phyloP scores from a whole-genome alignment of 1,140 invertebrate genomes.

The Stenopsyche tienmushanensis region DNA sequence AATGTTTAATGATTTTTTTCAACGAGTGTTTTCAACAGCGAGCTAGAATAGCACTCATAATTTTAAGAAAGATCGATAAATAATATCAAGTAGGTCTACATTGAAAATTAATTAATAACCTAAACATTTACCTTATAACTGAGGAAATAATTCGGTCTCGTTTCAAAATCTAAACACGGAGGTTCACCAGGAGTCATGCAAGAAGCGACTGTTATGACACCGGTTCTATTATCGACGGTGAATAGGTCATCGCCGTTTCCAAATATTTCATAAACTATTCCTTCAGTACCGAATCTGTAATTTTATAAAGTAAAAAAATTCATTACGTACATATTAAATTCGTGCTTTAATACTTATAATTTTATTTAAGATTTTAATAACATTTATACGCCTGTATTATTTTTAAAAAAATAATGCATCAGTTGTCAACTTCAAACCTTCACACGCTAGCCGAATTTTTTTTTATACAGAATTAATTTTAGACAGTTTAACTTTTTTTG shows the following conservation, averaged over 20 bases:
- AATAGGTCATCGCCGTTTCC: constrained; percentile 85
- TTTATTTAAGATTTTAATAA: not conserved
- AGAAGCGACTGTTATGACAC: constrained; percentile 76
- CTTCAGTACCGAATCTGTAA: constrained; percentile 67
- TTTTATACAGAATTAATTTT: too few species aligned
- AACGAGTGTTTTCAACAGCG: too few species aligned
- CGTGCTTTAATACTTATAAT: not conserved
- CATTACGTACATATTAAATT: constrained; percentile 1
- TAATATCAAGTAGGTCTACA: too few species aligned
- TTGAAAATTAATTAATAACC: constrained; percentile 4
- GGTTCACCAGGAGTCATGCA: constrained; percentile 65
- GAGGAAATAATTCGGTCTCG: constrained; percentile 77
- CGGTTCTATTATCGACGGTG: constrained; percentile 74
- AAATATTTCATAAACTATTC: constrained; percentile 82
- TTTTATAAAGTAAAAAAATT: not conserved
- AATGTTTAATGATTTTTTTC: not conserved
- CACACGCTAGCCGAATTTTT: too few species aligned
- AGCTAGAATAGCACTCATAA: too few species aligned
- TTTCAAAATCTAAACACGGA: constrained; percentile 86
- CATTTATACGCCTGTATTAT: not conserved
- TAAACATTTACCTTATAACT: constrained; percentile 70
- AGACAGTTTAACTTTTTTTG: too few species aligned
- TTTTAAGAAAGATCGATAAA: too few species aligned
- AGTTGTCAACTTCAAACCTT: too few species aligned
- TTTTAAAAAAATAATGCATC: too few species aligned